Conservation (phyloP, 2,888 invertebrate species). For the Drosophila paramelanica region DNA sequence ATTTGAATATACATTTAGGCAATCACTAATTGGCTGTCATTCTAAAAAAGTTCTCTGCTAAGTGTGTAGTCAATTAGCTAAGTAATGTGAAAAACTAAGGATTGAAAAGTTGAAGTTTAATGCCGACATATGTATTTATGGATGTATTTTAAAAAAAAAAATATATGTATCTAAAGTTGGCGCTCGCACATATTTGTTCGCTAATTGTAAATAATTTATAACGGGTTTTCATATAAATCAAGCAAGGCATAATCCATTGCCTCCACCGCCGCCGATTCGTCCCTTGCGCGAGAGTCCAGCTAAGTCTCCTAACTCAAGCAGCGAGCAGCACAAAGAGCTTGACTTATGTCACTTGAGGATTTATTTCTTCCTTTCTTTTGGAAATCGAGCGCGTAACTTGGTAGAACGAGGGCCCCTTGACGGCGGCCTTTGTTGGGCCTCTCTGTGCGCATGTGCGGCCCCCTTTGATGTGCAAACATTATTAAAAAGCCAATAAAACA, state of each 20-base stretch:
- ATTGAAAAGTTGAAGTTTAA: background rate
- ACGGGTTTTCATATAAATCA: constrained; percentile 72
- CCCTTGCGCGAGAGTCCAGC: constrained; percentile 10
- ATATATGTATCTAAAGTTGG: constrained; percentile 35
- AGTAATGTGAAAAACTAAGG: constrained; percentile 6
- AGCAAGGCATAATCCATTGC: constrained; percentile 70
- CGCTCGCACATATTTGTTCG: constrained; percentile 60
- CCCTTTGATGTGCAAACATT: constrained; percentile 78
- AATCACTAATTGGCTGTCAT: background rate
- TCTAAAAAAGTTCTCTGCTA: background rate
- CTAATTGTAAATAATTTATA: constrained; percentile 68
- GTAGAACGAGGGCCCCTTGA: constrained; percentile 49
- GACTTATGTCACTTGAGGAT: constrained; percentile 79
- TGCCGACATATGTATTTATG: background rate
- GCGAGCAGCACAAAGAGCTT: constrained; percentile 66
- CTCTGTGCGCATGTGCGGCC: constrained; percentile 64
- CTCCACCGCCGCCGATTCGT: constrained; percentile 18
- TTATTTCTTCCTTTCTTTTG: constrained; percentile 76
- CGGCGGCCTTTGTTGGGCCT: constrained; percentile 23
- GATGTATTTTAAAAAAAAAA: background rate
- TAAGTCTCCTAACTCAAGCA: constrained; percentile 40
- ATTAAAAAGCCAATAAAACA: constrained; percentile 81
- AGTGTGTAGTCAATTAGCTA: background rate
- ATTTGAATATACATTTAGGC: background rate
- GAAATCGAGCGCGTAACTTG: constrained; percentile 72